Percentiles rank a stretch among this genome's conserved stretches.
Evolutionary conservation across 2,888 invertebrate species (phyloP).

Genomic region (Mesodorylaimus sp.): DNA sequence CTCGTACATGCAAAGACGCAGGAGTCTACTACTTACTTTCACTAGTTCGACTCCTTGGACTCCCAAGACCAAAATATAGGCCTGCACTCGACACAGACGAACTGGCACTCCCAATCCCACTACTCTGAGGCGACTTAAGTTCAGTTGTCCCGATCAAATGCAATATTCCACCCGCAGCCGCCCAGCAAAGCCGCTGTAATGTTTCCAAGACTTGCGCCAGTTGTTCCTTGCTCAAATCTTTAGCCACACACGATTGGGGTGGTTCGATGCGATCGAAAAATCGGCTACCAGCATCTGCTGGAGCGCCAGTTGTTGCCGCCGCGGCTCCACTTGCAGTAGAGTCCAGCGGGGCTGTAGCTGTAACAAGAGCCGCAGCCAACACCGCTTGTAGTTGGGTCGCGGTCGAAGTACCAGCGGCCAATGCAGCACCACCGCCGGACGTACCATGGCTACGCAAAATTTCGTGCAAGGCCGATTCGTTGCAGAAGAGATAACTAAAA

Average conservation of each 20-base stretch:
- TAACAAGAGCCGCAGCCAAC: not conserved
- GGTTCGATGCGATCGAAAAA: too few species aligned
- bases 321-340: not conserved
- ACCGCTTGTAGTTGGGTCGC: not conserved
- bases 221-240: conserved; percentile 33
- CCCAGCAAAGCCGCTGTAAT: conserved; percentile 37
- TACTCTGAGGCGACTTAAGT: conserved; percentile 1
- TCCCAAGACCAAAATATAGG: not conserved
- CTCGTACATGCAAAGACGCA: not conserved
- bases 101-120: not conserved
- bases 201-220: conserved; percentile 32
- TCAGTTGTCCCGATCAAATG: conserved; percentile 14
- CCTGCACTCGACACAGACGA: not conserved
- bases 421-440: not conserved
- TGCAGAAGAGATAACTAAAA: conserved; percentile 32
- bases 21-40: conserved; percentile 1
- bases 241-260: conserved; percentile 18
- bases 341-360: too few species aligned
- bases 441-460: conserved; percentile 2
- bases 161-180: conserved; percentile 36
- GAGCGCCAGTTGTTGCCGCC: not conserved
- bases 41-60: conserved; percentile 3
- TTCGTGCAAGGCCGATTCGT: conserved; percentile 18
- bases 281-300: too few species aligned
- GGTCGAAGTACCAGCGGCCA: not conserved